Conservation (phyloP, 2,797 vertebrate species). For the Alosa sapidissima region DNA sequence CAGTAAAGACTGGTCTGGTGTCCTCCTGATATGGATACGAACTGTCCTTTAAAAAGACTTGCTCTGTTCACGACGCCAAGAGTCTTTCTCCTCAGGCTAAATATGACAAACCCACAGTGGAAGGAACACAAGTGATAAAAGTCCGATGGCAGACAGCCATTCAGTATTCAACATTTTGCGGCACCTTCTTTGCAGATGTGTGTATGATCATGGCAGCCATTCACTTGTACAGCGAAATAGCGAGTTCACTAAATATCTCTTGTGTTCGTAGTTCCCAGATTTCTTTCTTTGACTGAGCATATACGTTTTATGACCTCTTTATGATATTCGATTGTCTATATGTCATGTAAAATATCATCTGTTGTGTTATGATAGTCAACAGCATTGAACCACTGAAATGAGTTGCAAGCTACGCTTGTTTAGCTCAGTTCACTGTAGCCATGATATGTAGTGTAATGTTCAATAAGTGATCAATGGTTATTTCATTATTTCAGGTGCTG, state of each 20-base stretch:
- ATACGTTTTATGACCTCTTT: slow-evolving; percentile 45
- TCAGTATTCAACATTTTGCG: background rate
- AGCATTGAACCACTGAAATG: slow-evolving; percentile 56
- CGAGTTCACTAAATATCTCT: slow-evolving; percentile 1
- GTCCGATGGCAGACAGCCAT: background rate
- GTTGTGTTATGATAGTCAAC: slow-evolving; percentile 64
- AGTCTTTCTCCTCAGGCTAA: background rate
- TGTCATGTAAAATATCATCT: slow-evolving; percentile 63
- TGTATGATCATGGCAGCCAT: slow-evolving; percentile 11
- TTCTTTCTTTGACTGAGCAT: slow-evolving; percentile 20
- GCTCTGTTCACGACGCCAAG: background rate
- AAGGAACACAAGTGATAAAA: background rate
- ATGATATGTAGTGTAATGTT: slow-evolving; percentile 59
- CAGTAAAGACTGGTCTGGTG: background rate
- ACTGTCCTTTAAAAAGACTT: background rate
- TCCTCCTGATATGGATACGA: background rate
- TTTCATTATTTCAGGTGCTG: slow-evolving; percentile 47
- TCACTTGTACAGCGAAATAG: slow-evolving; percentile 17
- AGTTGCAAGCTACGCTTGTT: slow-evolving; percentile 44
- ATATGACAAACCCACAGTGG: background rate
- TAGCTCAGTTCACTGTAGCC: slow-evolving; percentile 49
- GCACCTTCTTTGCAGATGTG: slow-evolving; percentile 6
- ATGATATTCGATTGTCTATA: slow-evolving; percentile 50
- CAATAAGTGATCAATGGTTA: slow-evolving; percentile 47
- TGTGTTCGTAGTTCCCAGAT: slow-evolving; percentile 15